A percentile compares a stretch with the other conserved stretches of the same genome.
These are phyloP conservation scores for Karalla daura DNA, from an alignment of 2,797 vertebrate species.

Conservation along the genomic window DNA sequence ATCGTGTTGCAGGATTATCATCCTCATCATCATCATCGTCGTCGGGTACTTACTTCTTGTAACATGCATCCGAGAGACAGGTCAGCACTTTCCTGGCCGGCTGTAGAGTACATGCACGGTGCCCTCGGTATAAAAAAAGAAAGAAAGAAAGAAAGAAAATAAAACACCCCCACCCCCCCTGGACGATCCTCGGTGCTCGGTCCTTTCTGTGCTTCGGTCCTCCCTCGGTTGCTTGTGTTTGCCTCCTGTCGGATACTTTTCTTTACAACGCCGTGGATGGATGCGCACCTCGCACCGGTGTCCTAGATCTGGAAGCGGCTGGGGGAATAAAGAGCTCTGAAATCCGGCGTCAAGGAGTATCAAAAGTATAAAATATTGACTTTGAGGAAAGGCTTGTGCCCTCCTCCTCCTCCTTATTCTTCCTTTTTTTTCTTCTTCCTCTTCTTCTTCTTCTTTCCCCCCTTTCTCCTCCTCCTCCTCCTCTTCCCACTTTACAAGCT, in stretches of 20 bases:
- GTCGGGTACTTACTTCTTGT: constrained; percentile 78
- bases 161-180: constrained; percentile 10
- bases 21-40: too few relatives aligned
- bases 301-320: constrained; percentile 78
- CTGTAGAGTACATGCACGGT: constrained; percentile 39
- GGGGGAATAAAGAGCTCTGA: constrained; percentile 54
- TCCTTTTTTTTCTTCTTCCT: constrained; percentile 58
- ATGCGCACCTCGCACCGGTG: constrained; percentile 68
- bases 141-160: constrained; percentile 6
- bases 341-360: constrained; percentile 78
- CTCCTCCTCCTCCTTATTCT: constrained; percentile 63
- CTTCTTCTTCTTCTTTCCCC: constrained; percentile 60
- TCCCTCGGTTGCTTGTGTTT: constrained; percentile 54
- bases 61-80: constrained; percentile 56
- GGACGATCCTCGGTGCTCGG: constrained; percentile 55
- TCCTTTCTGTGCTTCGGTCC: constrained; percentile 64
- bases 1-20: constrained; percentile 28
- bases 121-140: constrained; percentile 8
- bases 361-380: constrained; percentile 85
- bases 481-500: constrained; percentile 81
- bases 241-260: constrained; percentile 74
- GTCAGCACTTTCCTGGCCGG: constrained; percentile 58
- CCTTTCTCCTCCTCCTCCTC: constrained; percentile 60
- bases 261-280: constrained; percentile 61
- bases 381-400: constrained; percentile 77